Base-by-base conservation (phyloP, 2,797 vertebrate species). In the Alfaro cultratus region DNA sequence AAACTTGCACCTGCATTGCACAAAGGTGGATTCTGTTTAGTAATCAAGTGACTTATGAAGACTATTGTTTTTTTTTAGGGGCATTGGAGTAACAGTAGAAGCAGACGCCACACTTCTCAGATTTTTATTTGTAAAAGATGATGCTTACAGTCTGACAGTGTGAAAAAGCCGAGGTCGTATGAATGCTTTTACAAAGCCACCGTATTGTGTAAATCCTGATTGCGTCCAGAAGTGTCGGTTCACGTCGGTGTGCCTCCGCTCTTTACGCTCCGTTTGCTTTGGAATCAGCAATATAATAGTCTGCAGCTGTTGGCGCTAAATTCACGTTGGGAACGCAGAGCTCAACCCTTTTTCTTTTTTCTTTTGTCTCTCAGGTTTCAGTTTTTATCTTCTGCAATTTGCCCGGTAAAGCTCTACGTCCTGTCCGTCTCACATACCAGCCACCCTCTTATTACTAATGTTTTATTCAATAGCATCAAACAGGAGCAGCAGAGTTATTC, bases 301-400 rank as follows among this genome's bases (percentile, higher is more conserved):
- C 76, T 85, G 79, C 45, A 34, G 80, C 81, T 78, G 10, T 75
- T 81, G 15, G 46, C 77, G 80, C 57, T 45, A 13, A 39, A 34
- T 81, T 79, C 74, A 85, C 10, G 4, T 82, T 53, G 78, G 85
- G 83, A 85, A 71, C 51, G 74, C 86, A 84, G 72, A 86, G 29
- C 21, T 18, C 31, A 72, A 6, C 68, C 57, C 46, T 39, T 16
- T 87, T 53, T 18, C 6, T 6, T 51, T 26, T n/a, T 23, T 5
- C 13, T 46, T 45, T 41, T 23, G 23, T 70, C 70, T 85, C 23
- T 85, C 85, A 83, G 90, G 89, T 93, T 94, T 94, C 85, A 92
- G 88, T 91, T 82, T 57, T 53, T 80, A 80, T 91, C 86, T 91
- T 93, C 88, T 93, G 88, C 82, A 87, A 62, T 92, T 88, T 91